Conservation (phyloP, 92 coral and sea anemone species). For the Blastomussa wellsi region DNA sequence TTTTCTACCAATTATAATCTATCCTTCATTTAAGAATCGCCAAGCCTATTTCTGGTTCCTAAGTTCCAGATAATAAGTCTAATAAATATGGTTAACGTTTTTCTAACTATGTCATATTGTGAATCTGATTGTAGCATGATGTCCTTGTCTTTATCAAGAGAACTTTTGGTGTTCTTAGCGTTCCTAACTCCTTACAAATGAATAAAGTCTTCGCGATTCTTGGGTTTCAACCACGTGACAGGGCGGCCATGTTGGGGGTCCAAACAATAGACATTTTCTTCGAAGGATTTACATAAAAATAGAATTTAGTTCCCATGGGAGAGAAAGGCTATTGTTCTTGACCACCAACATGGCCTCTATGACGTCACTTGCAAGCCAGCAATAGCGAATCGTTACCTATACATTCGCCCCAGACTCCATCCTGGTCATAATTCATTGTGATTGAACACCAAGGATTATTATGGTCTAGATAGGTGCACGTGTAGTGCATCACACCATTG, state of each 20-base stretch:
- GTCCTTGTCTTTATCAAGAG: too few species aligned
- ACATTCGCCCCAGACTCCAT: constrained; percentile 96
- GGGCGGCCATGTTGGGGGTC: too few species aligned
- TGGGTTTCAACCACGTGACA: too few species aligned
- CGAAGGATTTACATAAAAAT: too few species aligned
- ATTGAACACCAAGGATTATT: constrained; percentile 92
- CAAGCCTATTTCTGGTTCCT: not conserved
- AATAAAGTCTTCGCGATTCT: too few species aligned
- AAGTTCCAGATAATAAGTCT: not conserved
- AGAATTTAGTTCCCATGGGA: too few species aligned
- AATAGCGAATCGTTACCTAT: constrained; percentile 56
- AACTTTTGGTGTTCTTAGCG: too few species aligned
- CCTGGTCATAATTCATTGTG: constrained; percentile 77
- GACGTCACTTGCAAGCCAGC: not conserved
- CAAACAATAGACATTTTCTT: too few species aligned
- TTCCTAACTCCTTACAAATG: too few species aligned
- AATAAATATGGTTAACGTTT: not conserved
- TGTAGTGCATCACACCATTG: constrained; percentile 78
- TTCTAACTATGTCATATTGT: not conserved
- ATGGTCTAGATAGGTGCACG: constrained; percentile 83
- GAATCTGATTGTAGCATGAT: too few species aligned
- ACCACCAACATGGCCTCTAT: too few species aligned
- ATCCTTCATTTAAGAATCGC: not conserved
- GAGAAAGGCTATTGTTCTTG: too few species aligned
- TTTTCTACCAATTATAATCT: not conserved